Conservation (phyloP, 2,888 invertebrate genomes). For the Onchidella celtica region DNA sequence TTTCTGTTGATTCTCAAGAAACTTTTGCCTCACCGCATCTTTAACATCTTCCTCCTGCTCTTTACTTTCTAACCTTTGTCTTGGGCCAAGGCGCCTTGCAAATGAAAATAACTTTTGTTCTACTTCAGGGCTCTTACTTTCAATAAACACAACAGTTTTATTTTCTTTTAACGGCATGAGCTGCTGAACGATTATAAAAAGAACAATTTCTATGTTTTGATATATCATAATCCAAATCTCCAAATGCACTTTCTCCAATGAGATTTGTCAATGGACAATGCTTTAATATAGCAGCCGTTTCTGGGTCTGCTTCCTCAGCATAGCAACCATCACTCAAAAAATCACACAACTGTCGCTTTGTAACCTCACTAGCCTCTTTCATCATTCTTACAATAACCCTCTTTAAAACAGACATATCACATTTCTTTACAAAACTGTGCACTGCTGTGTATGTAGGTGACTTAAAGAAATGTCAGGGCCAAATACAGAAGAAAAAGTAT, state of each 20-base stretch:
- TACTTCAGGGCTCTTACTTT: not conserved
- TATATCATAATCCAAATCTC: conserved; percentile 28
- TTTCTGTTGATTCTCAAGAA: not conserved
- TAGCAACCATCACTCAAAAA: not conserved
- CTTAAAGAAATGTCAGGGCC: not conserved
- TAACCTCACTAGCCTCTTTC: too few species aligned
- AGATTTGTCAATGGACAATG: conserved; percentile 32
- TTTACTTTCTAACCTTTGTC: not conserved
- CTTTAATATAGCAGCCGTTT: not conserved
- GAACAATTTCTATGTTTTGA: conserved; percentile 10
- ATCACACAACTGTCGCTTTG: not conserved
- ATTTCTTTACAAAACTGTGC: not conserved
- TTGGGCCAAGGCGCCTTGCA: not conserved
- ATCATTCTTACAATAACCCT: not conserved
- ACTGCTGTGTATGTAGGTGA: not conserved
- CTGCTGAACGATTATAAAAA: not conserved
- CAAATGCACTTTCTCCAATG: conserved; percentile 33
- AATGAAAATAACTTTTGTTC: not conserved
- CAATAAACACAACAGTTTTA: not conserved
- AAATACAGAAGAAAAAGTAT: not conserved
- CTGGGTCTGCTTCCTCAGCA: not conserved
- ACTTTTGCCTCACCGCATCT: not conserved
- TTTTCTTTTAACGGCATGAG: not conserved
- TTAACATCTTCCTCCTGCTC: not conserved
- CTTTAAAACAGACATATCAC: not conserved